phyloP scores from a whole-genome alignment of 2,888 invertebrate species.

The Bimastos eiseni region DNA sequence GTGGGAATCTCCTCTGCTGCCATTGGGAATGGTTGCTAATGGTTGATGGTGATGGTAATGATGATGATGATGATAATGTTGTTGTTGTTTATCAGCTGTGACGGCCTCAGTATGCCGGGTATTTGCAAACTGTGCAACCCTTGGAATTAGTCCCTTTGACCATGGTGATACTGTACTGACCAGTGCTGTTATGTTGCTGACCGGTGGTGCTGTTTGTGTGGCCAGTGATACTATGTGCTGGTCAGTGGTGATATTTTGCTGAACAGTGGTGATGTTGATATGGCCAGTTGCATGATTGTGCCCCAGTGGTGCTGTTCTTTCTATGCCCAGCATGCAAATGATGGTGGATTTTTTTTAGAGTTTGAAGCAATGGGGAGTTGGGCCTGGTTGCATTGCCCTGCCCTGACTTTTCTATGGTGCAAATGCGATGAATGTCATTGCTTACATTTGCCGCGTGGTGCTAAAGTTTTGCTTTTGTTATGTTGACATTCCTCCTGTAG shows the following conservation, averaged over 20 bases:
- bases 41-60: neutral
- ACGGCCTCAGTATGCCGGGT: neutral
- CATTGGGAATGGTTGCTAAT: neutral
- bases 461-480: neutral
- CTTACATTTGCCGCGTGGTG: no score
- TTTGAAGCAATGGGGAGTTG: no score
- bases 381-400: no score
- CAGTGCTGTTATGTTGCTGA: no score
- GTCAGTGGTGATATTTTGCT: no score
- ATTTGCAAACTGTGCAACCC: neutral
- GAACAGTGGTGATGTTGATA: no score
- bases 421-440: neutral
- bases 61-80: neutral
- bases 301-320: no score
- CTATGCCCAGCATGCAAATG: no score
- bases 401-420: neutral
- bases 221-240: no score
- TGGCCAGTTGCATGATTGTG: no score
- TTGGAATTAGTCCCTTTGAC: neutral
- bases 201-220: no score
- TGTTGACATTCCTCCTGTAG: neutral
- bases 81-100: neutral
- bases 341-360: no score
- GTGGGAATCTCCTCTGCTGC: neutral
- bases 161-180: neutral